Base-by-base conservation (phyloP, 2,113 vertebrate species). In the Lepus americanus region DNA sequence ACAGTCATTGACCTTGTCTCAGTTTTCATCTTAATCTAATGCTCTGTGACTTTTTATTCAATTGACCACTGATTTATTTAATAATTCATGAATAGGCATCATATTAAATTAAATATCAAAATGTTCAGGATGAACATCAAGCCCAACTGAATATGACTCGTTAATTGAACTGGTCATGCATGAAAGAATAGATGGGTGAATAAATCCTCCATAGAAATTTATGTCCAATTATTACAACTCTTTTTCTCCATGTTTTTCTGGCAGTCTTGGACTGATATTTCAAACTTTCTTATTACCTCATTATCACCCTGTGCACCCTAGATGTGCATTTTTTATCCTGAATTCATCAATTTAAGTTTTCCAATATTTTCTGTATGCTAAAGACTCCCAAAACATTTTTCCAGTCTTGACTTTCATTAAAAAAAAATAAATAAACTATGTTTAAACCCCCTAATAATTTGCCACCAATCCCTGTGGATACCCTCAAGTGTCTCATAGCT, bases 11-110 rank as follows among this genome's bases (percentile, higher is more conserved):
- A 51, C 76, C 83, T 89, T 95, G 55, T 87, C 69, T 76, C 76
- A 91, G 13, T 78, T 95, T 90, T 91, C 82, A 89, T 91, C n/a
- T 96, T 79, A 96, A 64, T 92, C 51, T 73, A 89, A 94, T 72
- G n/a, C 17, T 94, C 73, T 79, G 61, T 79, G 80, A 74, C 39
- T 84, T 81, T 83, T 93, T 83, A 84, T 79, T 96, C 88, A 87
- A 49, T 59, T 92, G 81, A 87, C 77, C 33, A 77, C 29, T 85
- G 10, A n/a, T 31, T 90, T 76, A 70, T 80, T 95, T 92, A 92
- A 91, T 90, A 85, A 90, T 90, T 96, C 55, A 78, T 84, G 29
- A 70, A 29, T 63, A 91, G 55, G 88, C 67, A 81, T 29, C 29
- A 84, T 27, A 92, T 80, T 90, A 78, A 92, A 85, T 91, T 90